Conservation (phyloP, 2,888 invertebrate genomes). For the Saturnia japonica region DNA sequence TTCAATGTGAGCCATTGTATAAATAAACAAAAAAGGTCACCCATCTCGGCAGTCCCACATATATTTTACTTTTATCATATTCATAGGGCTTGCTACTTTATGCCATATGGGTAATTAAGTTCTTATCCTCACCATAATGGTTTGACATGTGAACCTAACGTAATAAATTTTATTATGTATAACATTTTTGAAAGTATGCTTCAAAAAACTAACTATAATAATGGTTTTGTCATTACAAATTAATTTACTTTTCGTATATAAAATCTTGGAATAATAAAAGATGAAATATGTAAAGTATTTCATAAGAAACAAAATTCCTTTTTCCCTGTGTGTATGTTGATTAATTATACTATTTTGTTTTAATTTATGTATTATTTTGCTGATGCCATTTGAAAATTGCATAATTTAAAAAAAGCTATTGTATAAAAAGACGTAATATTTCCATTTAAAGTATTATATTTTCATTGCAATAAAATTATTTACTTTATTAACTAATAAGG, state of each 20-base stretch:
- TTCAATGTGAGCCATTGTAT: background rate
- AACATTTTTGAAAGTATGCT: background rate
- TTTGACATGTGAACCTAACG: too few species aligned
- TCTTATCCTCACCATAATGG: background rate
- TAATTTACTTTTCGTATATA: too few species aligned
- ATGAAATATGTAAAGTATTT: background rate
- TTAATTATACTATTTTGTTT: background rate
- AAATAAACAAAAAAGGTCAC: background rate
- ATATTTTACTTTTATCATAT: background rate
- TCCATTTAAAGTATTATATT: background rate
- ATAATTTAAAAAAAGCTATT: background rate
- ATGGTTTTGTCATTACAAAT: too few species aligned
- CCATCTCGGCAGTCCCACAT: too few species aligned
- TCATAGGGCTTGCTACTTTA: background rate
- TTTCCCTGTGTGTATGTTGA: background rate
- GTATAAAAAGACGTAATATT: conserved; percentile 2
- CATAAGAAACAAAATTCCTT: background rate
- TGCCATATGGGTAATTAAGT: background rate
- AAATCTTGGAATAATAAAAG: background rate
- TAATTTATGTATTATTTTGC: background rate
- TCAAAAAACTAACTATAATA: too few species aligned
- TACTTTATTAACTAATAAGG: background rate
- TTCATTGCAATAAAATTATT: background rate
- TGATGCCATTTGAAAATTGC: background rate
- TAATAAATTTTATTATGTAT: too few species aligned